phyloP scores from a whole-genome alignment of 2,797 vertebrate species.

The Phrynocephalus forsythii region DNA sequence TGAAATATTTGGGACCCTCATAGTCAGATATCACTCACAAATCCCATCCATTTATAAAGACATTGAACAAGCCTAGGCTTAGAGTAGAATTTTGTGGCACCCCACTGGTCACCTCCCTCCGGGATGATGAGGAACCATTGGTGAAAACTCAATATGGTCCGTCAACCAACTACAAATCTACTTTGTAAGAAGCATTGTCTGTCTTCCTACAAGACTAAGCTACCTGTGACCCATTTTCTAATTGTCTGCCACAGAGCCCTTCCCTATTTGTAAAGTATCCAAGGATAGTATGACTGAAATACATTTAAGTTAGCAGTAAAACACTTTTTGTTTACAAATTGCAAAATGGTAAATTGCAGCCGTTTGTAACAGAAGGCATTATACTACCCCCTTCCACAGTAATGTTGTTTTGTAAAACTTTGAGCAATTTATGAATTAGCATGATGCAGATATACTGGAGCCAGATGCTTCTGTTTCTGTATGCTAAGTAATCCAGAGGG shows the following conservation, averaged over 20 bases:
- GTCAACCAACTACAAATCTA: neutral
- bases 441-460: constrained; percentile 14
- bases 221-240: neutral
- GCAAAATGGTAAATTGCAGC: neutral
- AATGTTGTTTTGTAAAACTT: constrained; percentile 23
- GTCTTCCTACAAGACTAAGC: too few species aligned
- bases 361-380: neutral
- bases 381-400: neutral
- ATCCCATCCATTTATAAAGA: neutral
- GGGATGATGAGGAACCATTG: neutral
- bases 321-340: constrained; percentile 2
- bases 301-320: neutral
- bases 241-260: neutral
- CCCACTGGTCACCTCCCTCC: neutral
- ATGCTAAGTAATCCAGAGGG: constrained; percentile 4
- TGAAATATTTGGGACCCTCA: too few species aligned
- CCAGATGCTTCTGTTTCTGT: neutral
- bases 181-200: neutral
- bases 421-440: neutral
- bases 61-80: neutral
- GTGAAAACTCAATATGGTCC: neutral
- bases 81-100: neutral
- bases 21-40: too few species aligned
- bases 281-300: neutral
- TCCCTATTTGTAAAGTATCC: neutral